Evolutionary conservation across 1,140 invertebrate genomes (phyloP).

Genomic region (Diorhabda sublineata): DNA sequence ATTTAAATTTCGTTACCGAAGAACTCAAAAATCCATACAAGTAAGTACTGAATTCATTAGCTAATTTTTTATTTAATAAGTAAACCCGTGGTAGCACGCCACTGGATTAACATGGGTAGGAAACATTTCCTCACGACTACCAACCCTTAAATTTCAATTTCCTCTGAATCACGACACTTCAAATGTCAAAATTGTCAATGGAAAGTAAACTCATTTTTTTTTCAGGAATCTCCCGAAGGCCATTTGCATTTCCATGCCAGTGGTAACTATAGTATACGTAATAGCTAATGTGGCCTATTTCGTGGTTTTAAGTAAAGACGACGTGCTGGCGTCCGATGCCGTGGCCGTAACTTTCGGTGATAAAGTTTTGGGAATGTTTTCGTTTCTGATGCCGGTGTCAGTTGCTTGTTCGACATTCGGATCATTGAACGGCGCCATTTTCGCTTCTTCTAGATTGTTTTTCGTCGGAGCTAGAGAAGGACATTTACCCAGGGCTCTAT

Average conservation of each 20-base stretch:
- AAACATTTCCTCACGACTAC: no score
- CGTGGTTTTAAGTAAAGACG: constrained; percentile 73
- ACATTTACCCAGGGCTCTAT: constrained; percentile 82
- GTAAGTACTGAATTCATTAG: constrained; percentile 49
- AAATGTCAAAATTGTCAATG: no score
- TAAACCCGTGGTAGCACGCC: neutral
- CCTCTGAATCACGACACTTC: no score
- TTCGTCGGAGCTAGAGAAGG: constrained; percentile 90
- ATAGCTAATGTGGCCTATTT: constrained; percentile 90
- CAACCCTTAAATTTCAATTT: no score
- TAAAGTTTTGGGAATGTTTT: constrained; percentile 69
- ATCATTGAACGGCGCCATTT: constrained; percentile 83
- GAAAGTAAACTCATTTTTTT: constrained; percentile 36
- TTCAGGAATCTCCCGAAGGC: constrained; percentile 82
- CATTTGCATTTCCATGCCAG: constrained; percentile 86
- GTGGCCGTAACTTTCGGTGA: constrained; percentile 90
- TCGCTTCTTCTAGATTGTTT: constrained; percentile 80
- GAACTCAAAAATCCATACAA: constrained; percentile 90
- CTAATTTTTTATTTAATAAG: neutral
- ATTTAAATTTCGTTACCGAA: constrained; percentile 87
- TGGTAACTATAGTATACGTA: constrained; percentile 85
- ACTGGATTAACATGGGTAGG: neutral
- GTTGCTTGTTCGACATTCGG: constrained; percentile 86
- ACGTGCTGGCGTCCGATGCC: constrained; percentile 78
- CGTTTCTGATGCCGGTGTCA: constrained; percentile 85